These are phyloP conservation scores for Meghimatium bilineatum DNA, from an alignment of 2,888 invertebrate genomes.

Conservation along the genomic window DNA sequence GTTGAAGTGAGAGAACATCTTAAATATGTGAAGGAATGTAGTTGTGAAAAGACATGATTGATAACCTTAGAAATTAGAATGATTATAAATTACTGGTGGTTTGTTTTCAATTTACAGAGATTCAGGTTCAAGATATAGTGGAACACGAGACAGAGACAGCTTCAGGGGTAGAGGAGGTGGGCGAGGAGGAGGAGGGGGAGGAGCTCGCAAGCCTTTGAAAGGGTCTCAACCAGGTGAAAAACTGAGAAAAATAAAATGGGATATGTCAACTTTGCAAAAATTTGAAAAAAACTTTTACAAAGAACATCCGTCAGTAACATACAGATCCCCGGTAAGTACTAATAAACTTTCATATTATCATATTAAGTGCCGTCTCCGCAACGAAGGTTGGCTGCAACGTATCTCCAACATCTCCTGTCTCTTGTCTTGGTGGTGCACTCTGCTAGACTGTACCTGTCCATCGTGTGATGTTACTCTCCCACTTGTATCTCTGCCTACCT, in stretches of 20 bases:
- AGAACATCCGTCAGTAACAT: conserved; percentile 86
- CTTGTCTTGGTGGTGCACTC: too few relatives aligned
- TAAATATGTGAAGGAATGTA: neutral
- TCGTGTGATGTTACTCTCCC: too few relatives aligned
- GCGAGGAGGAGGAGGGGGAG: neutral
- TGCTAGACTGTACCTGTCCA: too few relatives aligned
- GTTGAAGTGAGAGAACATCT: too few relatives aligned
- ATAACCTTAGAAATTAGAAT: neutral
- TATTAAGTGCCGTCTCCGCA: too few relatives aligned
- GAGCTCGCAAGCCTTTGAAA: conserved; percentile 77
- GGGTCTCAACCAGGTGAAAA: conserved; percentile 82
- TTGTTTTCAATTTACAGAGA: neutral
- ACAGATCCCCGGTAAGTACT: conserved; percentile 78
- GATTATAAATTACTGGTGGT: neutral
- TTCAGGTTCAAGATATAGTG: conserved; percentile 23
- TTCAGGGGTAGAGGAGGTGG: conserved; percentile 53
- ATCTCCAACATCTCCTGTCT: too few relatives aligned
- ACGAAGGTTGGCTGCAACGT: too few relatives aligned
- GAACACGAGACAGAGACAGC: conserved; percentile 43
- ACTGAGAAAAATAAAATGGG: conserved; percentile 92
- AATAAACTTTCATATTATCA: too few relatives aligned
- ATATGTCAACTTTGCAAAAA: conserved; percentile 85
- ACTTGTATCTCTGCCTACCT: too few relatives aligned
- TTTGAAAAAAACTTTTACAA: conserved; percentile 95
- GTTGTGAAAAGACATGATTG: neutral